Conservation (phyloP, 2,113 vertebrate species). For the Ivindomyrus marchei region DNA sequence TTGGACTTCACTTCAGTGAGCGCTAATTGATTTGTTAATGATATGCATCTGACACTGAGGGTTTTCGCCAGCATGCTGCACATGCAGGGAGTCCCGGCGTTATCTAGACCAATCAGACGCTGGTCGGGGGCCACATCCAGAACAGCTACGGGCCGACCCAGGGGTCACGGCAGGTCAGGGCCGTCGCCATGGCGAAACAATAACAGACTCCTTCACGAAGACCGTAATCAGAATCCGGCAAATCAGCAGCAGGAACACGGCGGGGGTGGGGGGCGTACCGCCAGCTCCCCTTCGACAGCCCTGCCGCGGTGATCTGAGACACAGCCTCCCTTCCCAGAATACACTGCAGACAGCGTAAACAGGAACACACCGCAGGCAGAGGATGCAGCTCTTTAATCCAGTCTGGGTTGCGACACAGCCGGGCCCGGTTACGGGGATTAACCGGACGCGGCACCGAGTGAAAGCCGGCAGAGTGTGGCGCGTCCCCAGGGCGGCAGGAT, state of each 20-base stretch:
- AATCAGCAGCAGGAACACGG: conserved; percentile 66
- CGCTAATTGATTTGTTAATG: conserved; percentile 68
- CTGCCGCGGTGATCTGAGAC: not conserved
- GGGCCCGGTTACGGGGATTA: not conserved
- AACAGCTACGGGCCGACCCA: conserved; percentile 57
- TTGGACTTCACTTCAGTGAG: conserved; percentile 37
- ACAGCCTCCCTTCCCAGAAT: not conserved
- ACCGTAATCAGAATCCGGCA: conserved; percentile 71
- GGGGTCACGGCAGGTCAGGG: conserved; percentile 72
- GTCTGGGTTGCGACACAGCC: not conserved
- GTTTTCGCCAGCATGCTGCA: conserved; percentile 51
- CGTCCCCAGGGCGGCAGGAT: conserved; percentile 28
- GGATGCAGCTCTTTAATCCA: not conserved
- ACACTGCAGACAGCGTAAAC: not conserved
- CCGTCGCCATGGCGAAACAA: conserved; percentile 79
- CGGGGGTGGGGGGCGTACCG: conserved; percentile 44
- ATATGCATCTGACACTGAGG: conserved; percentile 63
- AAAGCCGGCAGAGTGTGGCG: not conserved
- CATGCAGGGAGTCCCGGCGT: conserved; percentile 52
- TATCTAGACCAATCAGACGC: conserved; percentile 81
- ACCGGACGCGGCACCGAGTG: not conserved
- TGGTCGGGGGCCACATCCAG: conserved; percentile 61
- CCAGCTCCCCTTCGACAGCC: conserved; percentile 37
- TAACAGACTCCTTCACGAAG: conserved; percentile 62
- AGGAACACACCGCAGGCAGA: not conserved